A percentile compares a stretch with the other conserved stretches of the same genome.
Conservation (phyloP, 1,140 invertebrate genomes). For the Leptonema lineaticorne region DNA sequence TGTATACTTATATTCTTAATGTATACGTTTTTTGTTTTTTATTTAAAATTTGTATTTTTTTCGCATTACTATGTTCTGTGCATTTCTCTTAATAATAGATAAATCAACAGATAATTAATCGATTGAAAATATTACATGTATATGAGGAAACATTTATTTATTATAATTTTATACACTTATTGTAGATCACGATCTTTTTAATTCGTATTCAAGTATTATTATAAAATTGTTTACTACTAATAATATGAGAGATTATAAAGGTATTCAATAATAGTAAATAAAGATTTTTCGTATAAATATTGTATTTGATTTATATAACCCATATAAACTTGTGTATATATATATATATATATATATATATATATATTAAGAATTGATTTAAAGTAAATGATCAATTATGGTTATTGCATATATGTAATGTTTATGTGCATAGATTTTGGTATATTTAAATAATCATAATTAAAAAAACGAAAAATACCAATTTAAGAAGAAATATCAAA, state of each 20-base stretch:
- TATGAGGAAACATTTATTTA: conserved; percentile 1
- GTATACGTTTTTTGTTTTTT: conserved; percentile 3
- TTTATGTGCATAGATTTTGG: no score
- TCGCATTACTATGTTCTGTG: no score
- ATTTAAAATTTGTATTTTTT: not conserved
- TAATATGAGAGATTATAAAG: conserved; percentile 37
- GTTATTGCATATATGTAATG: no score
- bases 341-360: no score
- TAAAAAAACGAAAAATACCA: no score
- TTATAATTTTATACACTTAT: conserved; percentile 12
- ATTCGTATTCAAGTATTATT: conserved; percentile 17
- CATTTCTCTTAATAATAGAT: no score
- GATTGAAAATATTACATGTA: not conserved
- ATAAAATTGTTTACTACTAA: conserved; percentile 39
- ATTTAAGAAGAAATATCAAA: no score
- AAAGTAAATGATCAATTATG: no score
- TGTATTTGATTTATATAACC: not conserved
- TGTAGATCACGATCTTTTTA: conserved; percentile 7
- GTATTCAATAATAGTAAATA: conserved; percentile 40
- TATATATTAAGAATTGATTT: no score
- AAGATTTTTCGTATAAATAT: conserved; percentile 37
- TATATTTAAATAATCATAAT: no score
- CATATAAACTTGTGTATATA: no score
- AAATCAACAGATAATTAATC: conserved; percentile 2
- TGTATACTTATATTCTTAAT: conserved; percentile 14